A percentile compares a stretch with the other conserved stretches of the same genome.
Conservation (phyloP, 2,797 vertebrate genomes). For the Anguilla megastoma region DNA sequence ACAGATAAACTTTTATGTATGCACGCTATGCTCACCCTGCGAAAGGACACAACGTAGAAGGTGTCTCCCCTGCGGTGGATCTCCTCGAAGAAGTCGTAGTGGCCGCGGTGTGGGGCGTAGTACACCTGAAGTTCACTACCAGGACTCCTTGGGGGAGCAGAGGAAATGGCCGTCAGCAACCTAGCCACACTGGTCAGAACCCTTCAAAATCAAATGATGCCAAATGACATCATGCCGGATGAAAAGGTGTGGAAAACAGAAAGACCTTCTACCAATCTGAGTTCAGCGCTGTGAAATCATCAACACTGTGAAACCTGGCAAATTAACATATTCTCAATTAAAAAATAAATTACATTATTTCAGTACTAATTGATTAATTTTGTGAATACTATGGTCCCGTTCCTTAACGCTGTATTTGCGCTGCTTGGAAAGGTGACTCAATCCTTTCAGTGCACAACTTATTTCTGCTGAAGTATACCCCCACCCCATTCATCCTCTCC, state of each 20-base stretch:
- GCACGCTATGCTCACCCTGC: conserved; percentile 77
- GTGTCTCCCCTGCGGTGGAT: conserved; percentile 88
- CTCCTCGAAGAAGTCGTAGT: conserved; percentile 90
- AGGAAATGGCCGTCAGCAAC: neutral
- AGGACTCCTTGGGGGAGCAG: conserved; percentile 66
- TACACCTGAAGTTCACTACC: conserved; percentile 92
- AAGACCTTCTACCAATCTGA: neutral
- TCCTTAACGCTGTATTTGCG: neutral
- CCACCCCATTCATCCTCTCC: neutral
- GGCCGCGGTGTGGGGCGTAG: conserved; percentile 84
- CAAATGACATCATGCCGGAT: neutral
- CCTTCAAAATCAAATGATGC: neutral
- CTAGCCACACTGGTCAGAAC: neutral
- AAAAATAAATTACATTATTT: neutral
- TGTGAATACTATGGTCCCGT: neutral
- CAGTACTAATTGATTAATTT: neutral
- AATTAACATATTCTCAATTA: neutral
- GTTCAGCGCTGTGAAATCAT: neutral
- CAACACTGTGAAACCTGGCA: neutral
- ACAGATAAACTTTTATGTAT: neutral
- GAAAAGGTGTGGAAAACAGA: neutral
- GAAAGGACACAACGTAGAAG: conserved; percentile 95
- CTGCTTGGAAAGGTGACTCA: neutral
- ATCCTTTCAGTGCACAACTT: neutral
- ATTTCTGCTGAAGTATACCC: neutral